Conservation (phyloP, 1,140 invertebrate genomes). For the Drosophila mayri region DNA sequence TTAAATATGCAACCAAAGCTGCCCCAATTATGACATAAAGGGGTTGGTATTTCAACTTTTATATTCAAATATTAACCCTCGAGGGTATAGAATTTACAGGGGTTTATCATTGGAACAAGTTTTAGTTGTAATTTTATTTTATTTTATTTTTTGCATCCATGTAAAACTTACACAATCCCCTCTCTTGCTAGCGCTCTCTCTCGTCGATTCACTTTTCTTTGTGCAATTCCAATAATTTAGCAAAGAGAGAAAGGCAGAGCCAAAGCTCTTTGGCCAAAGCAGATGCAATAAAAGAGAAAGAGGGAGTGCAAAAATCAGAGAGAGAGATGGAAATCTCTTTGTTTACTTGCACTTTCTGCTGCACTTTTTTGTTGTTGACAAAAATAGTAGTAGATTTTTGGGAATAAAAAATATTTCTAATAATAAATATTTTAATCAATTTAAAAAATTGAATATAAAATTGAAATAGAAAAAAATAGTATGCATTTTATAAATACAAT, state of each 20-base stretch:
- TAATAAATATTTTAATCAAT: no score
- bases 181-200: slow-evolving; percentile 53
- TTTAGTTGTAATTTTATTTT: not conserved
- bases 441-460: no score
- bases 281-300: slow-evolving; percentile 17
- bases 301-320: slow-evolving; percentile 10
- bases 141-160: slow-evolving; percentile 11
- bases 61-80: not conserved
- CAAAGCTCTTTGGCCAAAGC: slow-evolving; percentile 31
- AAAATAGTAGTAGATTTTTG: slow-evolving; percentile 5
- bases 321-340: slow-evolving; percentile 15
- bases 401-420: no score
- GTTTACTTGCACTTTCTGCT: slow-evolving; percentile 76
- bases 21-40: slow-evolving; percentile 69
- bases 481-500: no score
- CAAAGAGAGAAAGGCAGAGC: slow-evolving; percentile 23
- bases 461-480: no score
- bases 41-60: slow-evolving; percentile 36
- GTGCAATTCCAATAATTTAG: slow-evolving; percentile 78
- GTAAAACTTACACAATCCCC: slow-evolving; percentile 78
- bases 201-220: slow-evolving; percentile 79
- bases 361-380: slow-evolving; percentile 36
- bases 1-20: slow-evolving; percentile 26
- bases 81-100: slow-evolving; percentile 10
- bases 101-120: slow-evolving; percentile 63